Evolutionary conservation across 2,888 invertebrate species (phyloP).

Genomic region (Achlya flavicornis): DNA sequence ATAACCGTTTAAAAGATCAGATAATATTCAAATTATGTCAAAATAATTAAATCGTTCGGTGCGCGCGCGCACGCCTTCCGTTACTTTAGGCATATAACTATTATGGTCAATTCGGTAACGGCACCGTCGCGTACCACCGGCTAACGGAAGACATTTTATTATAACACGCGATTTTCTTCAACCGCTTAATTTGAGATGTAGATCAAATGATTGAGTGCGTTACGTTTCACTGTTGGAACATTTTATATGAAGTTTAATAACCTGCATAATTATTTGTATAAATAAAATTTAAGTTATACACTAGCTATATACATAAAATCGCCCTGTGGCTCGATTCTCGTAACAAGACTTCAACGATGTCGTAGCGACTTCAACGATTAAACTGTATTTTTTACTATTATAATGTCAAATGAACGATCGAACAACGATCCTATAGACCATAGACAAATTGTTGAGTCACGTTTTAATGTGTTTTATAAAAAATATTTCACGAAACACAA

Average conservation of each 20-base stretch:
- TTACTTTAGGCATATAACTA: slow-evolving; percentile 39
- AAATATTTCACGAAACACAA: no score
- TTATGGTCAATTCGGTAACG: slow-evolving; percentile 74
- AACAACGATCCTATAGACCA: no score
- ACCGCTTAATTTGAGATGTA: slow-evolving; percentile 5
- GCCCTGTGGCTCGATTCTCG: no score
- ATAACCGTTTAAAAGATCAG: background rate
- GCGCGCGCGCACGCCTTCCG: slow-evolving; percentile 47
- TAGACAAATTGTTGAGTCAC: no score
- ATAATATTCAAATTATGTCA: slow-evolving; percentile 27
- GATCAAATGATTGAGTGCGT: background rate
- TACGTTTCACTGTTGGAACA: background rate
- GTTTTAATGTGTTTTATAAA: no score
- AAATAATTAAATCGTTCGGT: slow-evolving; percentile 53
- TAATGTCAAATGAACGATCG: no score
- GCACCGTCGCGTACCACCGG: slow-evolving; percentile 51
- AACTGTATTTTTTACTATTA: no score
- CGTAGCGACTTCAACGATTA: no score
- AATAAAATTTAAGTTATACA: no score
- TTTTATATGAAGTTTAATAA: background rate
- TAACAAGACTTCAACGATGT: no score
- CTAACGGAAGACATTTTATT: slow-evolving; percentile 61
- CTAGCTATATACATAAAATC: no score
- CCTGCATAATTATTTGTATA: background rate
- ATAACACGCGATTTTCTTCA: slow-evolving; percentile 52